phyloP scores from a whole-genome alignment of 2,888 invertebrate species.

The Sarcophaga rosellei region DNA sequence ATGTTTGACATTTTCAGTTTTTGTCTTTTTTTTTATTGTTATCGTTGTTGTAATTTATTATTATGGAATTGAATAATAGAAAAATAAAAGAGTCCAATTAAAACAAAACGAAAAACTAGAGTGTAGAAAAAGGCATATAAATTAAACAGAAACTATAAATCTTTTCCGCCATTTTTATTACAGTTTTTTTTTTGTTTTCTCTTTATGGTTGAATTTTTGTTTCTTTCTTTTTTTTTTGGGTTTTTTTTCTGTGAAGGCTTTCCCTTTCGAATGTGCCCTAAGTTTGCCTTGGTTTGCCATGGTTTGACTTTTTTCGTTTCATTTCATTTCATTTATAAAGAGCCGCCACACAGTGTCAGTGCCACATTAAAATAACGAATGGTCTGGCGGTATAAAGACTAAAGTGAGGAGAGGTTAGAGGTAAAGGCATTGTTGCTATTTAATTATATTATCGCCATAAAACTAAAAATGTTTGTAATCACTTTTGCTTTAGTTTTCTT shows the following conservation, averaged over 20 bases:
- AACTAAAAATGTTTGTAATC: conserved; percentile 37
- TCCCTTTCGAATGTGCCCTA: neutral
- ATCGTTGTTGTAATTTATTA: neutral
- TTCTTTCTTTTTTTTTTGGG: neutral
- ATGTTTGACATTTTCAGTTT: conserved; percentile 40
- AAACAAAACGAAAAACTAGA: conserved; percentile 5
- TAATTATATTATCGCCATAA: conserved; percentile 62
- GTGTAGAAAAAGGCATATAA: conserved; percentile 22
- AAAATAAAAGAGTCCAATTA: conserved; percentile 43
- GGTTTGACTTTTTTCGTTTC: neutral
- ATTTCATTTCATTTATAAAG: neutral
- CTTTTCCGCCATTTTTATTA: conserved; percentile 35
- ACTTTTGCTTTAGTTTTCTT: neutral
- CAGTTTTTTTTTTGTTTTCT: neutral
- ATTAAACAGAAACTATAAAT: conserved; percentile 56
- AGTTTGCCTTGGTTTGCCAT: conserved; percentile 30
- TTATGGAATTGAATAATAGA: conserved; percentile 36
- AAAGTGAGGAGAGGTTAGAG: neutral
- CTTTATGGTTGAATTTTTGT: neutral
- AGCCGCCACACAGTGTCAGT: neutral
- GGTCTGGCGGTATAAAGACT: neutral
- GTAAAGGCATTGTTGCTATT: neutral
- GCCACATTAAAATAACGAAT: neutral
- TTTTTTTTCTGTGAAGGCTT: neutral
- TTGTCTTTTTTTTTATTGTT: neutral